Evolutionary conservation across 2,797 vertebrate species (phyloP), one percentile per base, ranked within the genome.

Genomic region (Ambastaia sidthimunki): DNA sequence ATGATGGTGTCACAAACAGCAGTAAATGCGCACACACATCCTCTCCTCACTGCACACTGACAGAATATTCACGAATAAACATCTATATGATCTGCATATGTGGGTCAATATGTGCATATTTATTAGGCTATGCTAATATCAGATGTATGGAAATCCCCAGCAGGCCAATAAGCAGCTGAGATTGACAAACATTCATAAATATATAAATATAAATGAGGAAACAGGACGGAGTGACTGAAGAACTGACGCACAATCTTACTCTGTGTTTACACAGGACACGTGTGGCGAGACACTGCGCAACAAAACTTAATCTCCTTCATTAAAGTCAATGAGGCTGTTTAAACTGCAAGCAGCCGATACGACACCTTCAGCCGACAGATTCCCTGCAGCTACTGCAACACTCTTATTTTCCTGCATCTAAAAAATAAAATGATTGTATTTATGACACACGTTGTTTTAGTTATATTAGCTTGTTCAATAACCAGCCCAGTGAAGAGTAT

Each of bases 11-110:
- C 82, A 76, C 28, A 73, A 68, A 55, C 73, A 50, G 74, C 74
- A 85, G 12, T 82, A 86, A 88, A 86, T 90, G 82, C 72, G 76
- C 86, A 71, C 50, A 57, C 47, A 28, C 76, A 82, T 78, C 62
- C 50, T 68, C 31, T 70, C 52, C 31, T 65, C 0, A 7, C 41
- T 37, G 57, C 54, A 69, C 48, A 57, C 52, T 88, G 88, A 88
- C 86, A 15, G 70, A 72, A 63, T 81, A 80, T 82, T 87, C 82
- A 89, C 88, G 83, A 81, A 81, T 54, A 79, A 59, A 23, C 47
- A 60, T 59, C 80, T 73, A 66, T 67, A 73, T 67, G 37, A 73
- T 71, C 18, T 25, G 13, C 34, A 34, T 47, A 77, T 57, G 44
- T 52, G 19, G 57, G 47, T 41, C 12, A 4, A 65, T 66, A 71